A percentile compares a stretch with the other conserved stretches of the same genome.
phyloP scores from a whole-genome alignment of 2,113 vertebrate genomes.

The Lasiurus cinereus region DNA sequence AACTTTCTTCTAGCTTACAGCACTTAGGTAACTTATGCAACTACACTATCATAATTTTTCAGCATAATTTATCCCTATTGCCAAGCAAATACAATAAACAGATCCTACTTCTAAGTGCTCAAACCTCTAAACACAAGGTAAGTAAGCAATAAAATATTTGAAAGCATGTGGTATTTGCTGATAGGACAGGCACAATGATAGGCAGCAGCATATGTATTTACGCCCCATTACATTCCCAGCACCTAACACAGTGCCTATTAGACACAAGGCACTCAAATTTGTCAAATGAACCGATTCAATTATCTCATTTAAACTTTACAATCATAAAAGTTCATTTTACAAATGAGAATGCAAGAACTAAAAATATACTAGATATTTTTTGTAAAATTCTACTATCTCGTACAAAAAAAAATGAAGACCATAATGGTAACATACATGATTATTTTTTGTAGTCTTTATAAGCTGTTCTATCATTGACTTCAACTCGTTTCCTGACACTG shows the following conservation, averaged over 20 bases:
- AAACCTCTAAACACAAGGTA: conserved; percentile 28
- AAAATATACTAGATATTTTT: neutral
- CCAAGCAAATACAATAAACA: conserved; percentile 38
- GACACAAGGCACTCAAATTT: neutral
- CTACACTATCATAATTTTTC: neutral
- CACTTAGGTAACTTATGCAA: neutral
- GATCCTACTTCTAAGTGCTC: conserved; percentile 29
- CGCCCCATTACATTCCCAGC: neutral
- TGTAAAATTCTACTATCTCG: neutral
- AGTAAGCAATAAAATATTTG: neutral
- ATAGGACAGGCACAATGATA: neutral
- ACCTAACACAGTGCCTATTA: neutral
- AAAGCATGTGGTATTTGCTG: neutral
- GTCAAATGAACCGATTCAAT: neutral
- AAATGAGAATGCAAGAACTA: conserved; percentile 8
- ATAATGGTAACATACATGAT: conserved; percentile 89
- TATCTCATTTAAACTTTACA: neutral
- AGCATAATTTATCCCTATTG: neutral
- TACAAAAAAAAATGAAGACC: conserved; percentile 4
- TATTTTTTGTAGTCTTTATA: conserved; percentile 96
- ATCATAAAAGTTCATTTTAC: conserved; percentile 41
- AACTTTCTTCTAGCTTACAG: neutral
- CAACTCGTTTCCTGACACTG: conserved; percentile 95
- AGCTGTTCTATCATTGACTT: conserved; percentile 93
- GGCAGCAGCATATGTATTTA: neutral